phyloP scores from a whole-genome alignment of 2,797 vertebrate species.

The Periophthalmus magnuspinnatus region DNA sequence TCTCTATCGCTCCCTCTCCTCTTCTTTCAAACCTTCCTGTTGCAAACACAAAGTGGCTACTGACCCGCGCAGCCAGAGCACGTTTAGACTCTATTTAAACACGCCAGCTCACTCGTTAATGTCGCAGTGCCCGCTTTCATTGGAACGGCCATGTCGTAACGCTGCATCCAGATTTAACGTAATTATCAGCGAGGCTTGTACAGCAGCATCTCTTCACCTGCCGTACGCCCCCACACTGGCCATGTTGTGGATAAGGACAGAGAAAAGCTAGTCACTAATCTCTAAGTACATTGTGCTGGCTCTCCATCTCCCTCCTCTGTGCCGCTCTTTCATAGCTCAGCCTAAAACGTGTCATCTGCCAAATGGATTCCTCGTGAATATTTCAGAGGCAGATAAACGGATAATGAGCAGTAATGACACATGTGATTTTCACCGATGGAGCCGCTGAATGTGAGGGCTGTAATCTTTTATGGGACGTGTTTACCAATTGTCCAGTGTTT shows the following conservation, averaged over 20 bases:
- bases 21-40: slow-evolving; percentile 73
- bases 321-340: slow-evolving; percentile 11
- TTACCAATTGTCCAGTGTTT: slow-evolving; percentile 19
- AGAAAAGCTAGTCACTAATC: slow-evolving; percentile 43
- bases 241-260: slow-evolving; percentile 23
- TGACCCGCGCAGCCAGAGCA: slow-evolving; percentile 38
- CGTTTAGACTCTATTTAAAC: slow-evolving; percentile 8
- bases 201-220: slow-evolving; percentile 55
- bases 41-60: slow-evolving; percentile 74
- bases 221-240: slow-evolving; percentile 55
- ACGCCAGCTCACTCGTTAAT: slow-evolving; percentile 8
- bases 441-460: slow-evolving; percentile 27
- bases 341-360: slow-evolving; percentile 47
- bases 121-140: slow-evolving; percentile 19
- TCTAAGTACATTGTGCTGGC: slow-evolving; percentile 51
- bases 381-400: slow-evolving; percentile 50
- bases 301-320: slow-evolving; percentile 20
- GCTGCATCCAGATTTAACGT: slow-evolving; percentile 70
- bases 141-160: slow-evolving; percentile 29
- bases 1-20: slow-evolving; percentile 40
- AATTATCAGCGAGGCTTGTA: slow-evolving; percentile 75
- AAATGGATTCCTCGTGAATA: slow-evolving; percentile 49
- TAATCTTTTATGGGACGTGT: slow-evolving; percentile 29
- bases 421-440: slow-evolving; percentile 41
- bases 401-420: slow-evolving; percentile 48